Evolutionary conservation across 2,797 vertebrate genomes (phyloP), one percentile per base, ranked within the genome.

Genomic region (Pseudochromis fuscus): DNA sequence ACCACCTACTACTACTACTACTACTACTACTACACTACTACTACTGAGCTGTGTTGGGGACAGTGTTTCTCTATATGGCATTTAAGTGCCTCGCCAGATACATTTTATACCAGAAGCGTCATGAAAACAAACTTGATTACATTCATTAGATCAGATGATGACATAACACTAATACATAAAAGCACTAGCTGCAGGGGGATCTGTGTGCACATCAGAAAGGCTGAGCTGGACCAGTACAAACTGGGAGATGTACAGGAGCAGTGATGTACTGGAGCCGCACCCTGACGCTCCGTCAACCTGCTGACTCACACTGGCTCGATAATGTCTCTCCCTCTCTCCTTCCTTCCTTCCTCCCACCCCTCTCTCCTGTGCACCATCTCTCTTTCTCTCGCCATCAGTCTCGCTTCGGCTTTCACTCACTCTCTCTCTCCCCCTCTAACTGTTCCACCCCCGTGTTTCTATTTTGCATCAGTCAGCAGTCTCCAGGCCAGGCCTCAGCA

Each of bases 281-380:
- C 90, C 89, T 79, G 83, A 67, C 75, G 91, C 88, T 80, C 82
- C 24, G 77, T 86, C 86, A 92, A 91, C 82, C 89, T 92, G 92
- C 94, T 94, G 93, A 94, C 89, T 94, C 93, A 94, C 92, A 88
- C 73, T 74, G 79, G 90, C 91, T 94, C 92, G 67, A 94, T 94
- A 94, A 93, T 87, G 80, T 89, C 82, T 78, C 76, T 64, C 75
- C 57, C 73, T 64, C 46, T 64, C n/a, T n/a, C 40, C 33, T 35
- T 35, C 33, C 33, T 12, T 35, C 33, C 40, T 65, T 67, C 79
- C 82, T 67, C 50, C 76, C 63, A 75, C 67, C 75, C 50, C 52
- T 55, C 74, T 71, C 75, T 58, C 80, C 56, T 57, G 66, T 61
- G 76, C 75, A 23, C 75, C 63, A 19, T 81, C 73, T 58, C 78